Evolutionary conservation across 2,888 invertebrate genomes (phyloP).

Genomic region (Lithophane semibrunnea): DNA sequence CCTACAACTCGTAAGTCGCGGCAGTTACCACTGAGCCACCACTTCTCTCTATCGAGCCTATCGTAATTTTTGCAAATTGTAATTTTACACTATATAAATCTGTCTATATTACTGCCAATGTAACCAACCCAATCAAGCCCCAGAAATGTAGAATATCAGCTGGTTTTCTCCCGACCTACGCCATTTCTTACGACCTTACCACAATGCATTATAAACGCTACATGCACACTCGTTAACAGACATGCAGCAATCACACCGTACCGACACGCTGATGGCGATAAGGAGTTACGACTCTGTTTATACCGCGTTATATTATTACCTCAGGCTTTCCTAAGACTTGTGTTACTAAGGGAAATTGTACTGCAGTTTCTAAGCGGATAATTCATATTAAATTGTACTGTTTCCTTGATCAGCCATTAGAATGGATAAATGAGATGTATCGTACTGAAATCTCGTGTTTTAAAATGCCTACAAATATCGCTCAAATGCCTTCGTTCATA

Average conservation of each 20-base stretch:
- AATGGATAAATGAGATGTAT: not conserved
- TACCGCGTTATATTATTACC: slow-evolving; percentile 14
- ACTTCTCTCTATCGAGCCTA: too few relatives aligned
- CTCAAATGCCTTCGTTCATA: not conserved
- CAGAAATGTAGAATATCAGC: not conserved
- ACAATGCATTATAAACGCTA: not conserved
- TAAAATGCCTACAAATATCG: not conserved
- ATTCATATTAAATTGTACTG: not conserved
- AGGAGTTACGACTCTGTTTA: slow-evolving; percentile 23
- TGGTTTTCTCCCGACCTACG: slow-evolving; percentile 37
- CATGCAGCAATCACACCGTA: not conserved
- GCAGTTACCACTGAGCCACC: too few relatives aligned
- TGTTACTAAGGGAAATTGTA: slow-evolving; percentile 26
- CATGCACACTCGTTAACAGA: not conserved
- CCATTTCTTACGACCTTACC: slow-evolving; percentile 15
- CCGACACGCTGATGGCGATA: slow-evolving; percentile 35
- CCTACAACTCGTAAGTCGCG: too few relatives aligned
- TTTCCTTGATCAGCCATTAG: slow-evolving; percentile 1
- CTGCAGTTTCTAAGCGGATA: not conserved
- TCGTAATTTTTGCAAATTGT: not conserved
- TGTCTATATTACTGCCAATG: not conserved
- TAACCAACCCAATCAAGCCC: not conserved
- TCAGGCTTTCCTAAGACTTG: not conserved
- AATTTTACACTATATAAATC: not conserved
- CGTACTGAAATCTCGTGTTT: not conserved